Evolutionary conservation across 2,113 vertebrate species (phyloP).

Genomic region (Dissostichus mawsoni): DNA sequence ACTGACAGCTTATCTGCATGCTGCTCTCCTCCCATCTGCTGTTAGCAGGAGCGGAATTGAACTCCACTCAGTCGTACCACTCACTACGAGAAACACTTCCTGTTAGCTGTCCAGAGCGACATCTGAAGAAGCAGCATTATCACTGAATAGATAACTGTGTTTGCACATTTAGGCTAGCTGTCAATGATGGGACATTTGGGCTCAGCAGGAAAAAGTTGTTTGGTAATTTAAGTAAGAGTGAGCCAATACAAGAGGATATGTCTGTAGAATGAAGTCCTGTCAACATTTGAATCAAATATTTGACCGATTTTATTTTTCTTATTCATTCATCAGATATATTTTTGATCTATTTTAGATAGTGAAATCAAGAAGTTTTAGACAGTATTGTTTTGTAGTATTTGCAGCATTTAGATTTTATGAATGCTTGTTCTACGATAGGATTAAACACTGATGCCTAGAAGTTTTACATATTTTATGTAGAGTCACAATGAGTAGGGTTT

Average conservation of each 20-base stretch:
- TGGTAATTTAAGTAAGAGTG: neutral
- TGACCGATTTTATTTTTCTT: neutral
- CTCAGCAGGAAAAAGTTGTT: neutral
- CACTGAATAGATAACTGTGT: slow-evolving; percentile 28
- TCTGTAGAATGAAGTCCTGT: neutral
- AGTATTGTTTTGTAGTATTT: too few relatives aligned
- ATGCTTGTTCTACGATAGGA: neutral
- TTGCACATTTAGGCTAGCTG: slow-evolving; percentile 26
- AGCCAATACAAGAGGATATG: neutral
- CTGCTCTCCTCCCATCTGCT: slow-evolving; percentile 71
- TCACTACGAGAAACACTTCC: slow-evolving; percentile 38
- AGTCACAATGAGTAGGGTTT: too few relatives aligned
- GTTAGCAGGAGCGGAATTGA: slow-evolving; percentile 57
- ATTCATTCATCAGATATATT: neutral
- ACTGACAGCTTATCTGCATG: slow-evolving; percentile 81
- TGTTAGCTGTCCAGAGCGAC: slow-evolving; percentile 31
- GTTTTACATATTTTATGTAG: neutral
- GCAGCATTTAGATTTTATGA: neutral
- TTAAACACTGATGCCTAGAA: neutral
- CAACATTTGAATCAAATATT: neutral
- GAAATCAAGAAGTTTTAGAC: neutral
- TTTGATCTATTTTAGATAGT: neutral
- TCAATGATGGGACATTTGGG: neutral
- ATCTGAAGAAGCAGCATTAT: slow-evolving; percentile 27
- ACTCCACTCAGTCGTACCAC: slow-evolving; percentile 35